These are phyloP conservation scores for Netelia melanura DNA, from an alignment of 2,888 invertebrate genomes.

Conservation along the genomic window DNA sequence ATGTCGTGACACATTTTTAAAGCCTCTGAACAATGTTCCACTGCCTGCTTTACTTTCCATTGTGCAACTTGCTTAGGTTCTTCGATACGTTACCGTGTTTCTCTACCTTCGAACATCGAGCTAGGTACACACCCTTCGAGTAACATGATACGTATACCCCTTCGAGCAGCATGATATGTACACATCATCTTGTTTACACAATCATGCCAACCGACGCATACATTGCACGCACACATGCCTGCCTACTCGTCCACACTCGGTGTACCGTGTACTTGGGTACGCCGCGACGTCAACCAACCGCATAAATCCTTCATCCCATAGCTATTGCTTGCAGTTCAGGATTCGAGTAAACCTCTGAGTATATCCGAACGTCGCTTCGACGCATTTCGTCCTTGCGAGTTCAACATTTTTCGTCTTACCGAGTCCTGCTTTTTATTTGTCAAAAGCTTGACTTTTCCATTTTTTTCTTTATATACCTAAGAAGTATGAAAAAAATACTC, in stretches of 20 bases:
- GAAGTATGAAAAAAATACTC: too few species aligned
- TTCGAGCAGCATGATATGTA: not conserved
- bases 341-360: not conserved
- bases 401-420: too few species aligned
- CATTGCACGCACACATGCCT: conserved; percentile 10
- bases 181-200: conserved; percentile 3
- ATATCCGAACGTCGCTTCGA: too few species aligned
- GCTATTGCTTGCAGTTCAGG: not conserved
- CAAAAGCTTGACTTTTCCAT: too few species aligned
- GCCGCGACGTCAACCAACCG: not conserved
- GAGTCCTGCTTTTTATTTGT: too few species aligned
- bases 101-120: not conserved
- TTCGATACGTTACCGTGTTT: conserved; percentile 34
- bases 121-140: conserved; percentile 13
- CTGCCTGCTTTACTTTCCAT: conserved; percentile 14
- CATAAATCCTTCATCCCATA: not conserved
- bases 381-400: too few species aligned
- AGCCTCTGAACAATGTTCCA: conserved; percentile 49
- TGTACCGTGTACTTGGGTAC: conserved; percentile 1
- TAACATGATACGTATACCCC: conserved; percentile 7
- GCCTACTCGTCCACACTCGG: not conserved
- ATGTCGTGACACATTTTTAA: conserved; percentile 74
- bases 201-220: conserved; percentile 25
- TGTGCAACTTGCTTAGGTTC: conserved; percentile 19
- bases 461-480: too few species aligned